Evolutionary conservation across 2,113 vertebrate species (phyloP).

Genomic region (Leptobrachium leishanense): DNA sequence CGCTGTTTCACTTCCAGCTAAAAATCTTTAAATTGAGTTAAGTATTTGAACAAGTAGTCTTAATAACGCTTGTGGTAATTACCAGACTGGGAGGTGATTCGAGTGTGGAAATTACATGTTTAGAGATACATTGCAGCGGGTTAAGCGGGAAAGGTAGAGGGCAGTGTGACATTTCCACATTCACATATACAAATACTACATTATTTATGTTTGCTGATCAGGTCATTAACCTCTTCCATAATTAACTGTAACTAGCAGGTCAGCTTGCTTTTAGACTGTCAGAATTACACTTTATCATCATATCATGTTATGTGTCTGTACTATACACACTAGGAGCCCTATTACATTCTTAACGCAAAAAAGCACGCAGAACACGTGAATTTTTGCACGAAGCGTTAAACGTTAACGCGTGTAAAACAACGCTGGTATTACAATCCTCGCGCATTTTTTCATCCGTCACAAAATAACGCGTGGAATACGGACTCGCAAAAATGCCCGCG

Average conservation of each 20-base stretch:
- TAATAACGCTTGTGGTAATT: constrained; percentile 61
- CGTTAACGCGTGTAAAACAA: too few relatives aligned
- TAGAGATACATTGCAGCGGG: constrained; percentile 35
- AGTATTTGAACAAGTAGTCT: constrained; percentile 62
- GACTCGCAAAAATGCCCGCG: too few relatives aligned
- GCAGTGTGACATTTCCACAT: constrained; percentile 11
- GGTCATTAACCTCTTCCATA: constrained; percentile 13
- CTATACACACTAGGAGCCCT: too few relatives aligned
- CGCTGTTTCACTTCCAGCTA: constrained; percentile 61
- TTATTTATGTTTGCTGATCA: constrained; percentile 10
- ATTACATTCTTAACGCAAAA: too few relatives aligned
- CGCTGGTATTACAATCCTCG: too few relatives aligned
- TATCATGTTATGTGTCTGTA: too few relatives aligned
- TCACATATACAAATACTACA: constrained; percentile 24
- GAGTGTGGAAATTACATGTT: constrained; percentile 18
- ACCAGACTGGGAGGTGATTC: constrained; percentile 2
- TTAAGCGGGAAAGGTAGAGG: neutral
- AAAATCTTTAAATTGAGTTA: constrained; percentile 64
- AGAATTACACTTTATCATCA: too few relatives aligned
- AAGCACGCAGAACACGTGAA: too few relatives aligned
- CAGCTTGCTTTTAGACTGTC: neutral
- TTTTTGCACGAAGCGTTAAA: too few relatives aligned
- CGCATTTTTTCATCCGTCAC: too few relatives aligned
- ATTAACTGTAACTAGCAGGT: neutral
- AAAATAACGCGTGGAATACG: too few relatives aligned